Conservation (phyloP, 2,113 vertebrate species). For the Meles meles region DNA sequence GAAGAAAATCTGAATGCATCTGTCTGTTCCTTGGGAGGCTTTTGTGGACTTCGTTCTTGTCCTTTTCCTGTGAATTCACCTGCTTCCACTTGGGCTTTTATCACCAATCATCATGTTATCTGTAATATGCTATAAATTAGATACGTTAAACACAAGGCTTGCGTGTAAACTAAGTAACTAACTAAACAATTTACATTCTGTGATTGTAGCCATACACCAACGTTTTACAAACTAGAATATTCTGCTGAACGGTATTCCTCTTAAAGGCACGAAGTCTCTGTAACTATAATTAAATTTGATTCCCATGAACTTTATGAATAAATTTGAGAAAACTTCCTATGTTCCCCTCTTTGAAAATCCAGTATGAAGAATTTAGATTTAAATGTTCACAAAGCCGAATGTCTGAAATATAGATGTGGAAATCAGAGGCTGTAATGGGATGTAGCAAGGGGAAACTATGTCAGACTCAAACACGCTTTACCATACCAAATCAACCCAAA, state of each 20-base stretch:
- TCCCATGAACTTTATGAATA: background rate
- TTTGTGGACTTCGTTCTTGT: background rate
- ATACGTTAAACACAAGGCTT: background rate
- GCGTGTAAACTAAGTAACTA: background rate
- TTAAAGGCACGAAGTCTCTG: background rate
- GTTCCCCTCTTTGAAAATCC: constrained; percentile 28
- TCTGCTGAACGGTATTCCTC: background rate
- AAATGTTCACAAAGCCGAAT: background rate
- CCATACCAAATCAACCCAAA: background rate
- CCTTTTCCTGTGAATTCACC: background rate
- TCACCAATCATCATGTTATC: background rate
- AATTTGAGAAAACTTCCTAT: background rate
- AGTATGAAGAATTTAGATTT: background rate
- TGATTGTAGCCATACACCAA: background rate
- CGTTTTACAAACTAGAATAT: background rate
- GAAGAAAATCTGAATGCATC: background rate
- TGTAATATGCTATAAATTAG: background rate
- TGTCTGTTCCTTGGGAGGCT: background rate
- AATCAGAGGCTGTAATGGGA: background rate
- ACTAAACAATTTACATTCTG: background rate
- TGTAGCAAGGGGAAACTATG: background rate
- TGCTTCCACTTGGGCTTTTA: background rate
- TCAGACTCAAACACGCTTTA: background rate
- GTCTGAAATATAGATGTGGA: background rate
- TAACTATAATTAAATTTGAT: background rate